A percentile compares a stretch with the other conserved stretches of the same genome.
phyloP scores from a whole-genome alignment of 2,888 invertebrate species.

The Drosophila dives region DNA sequence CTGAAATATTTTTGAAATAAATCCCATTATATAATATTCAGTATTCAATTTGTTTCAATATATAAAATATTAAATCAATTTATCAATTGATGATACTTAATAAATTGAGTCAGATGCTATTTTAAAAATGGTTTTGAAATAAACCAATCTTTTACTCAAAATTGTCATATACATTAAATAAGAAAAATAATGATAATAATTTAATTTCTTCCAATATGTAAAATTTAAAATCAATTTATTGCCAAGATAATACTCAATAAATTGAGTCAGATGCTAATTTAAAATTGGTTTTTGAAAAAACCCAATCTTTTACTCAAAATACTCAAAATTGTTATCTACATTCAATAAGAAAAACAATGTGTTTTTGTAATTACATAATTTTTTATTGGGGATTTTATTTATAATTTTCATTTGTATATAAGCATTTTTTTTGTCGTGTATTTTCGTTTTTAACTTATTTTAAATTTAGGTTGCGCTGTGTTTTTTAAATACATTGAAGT shows the following conservation, averaged over 20 bases:
- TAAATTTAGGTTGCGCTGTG: conserved; percentile 56
- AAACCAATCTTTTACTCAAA: background rate
- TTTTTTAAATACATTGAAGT: conserved; percentile 62
- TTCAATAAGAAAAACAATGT: background rate
- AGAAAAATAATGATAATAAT: background rate
- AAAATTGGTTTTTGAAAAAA: background rate
- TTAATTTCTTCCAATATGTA: no score
- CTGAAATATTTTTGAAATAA: background rate
- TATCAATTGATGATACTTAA: background rate
- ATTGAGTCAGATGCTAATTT: background rate
- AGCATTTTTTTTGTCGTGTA: conserved; percentile 51
- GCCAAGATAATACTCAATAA: background rate
- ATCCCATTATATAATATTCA: background rate
- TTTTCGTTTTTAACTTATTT: conserved; percentile 34
- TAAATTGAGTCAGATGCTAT: background rate
- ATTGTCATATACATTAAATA: background rate
- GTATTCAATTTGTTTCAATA: background rate
- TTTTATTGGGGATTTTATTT: conserved; percentile 41
- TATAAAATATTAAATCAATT: background rate
- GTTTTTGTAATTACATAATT: conserved; percentile 6
- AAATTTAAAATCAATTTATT: background rate
- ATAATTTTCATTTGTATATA: conserved; percentile 41
- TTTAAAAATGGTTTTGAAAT: background rate
- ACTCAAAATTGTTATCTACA: background rate
- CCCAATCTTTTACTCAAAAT: background rate